A percentile compares a stretch with the other conserved stretches of the same genome.
Evolutionary conservation across 1,140 invertebrate genomes (phyloP).

Genomic region (Aphelenchoides fujianensis): DNA sequence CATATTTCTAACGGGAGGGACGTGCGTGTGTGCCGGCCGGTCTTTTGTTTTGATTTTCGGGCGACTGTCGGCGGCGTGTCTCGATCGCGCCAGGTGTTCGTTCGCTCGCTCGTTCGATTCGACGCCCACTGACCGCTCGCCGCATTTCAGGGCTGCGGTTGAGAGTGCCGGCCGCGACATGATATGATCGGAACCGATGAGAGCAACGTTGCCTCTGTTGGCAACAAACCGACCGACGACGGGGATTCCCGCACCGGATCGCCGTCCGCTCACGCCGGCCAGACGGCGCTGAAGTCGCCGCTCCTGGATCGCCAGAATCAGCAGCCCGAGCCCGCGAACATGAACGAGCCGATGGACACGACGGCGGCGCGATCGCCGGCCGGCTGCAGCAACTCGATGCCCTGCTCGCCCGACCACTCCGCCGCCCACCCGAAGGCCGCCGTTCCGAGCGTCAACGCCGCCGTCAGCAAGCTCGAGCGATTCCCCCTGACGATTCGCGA

Average conservation of each 20-base stretch:
- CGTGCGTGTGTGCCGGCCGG: too few species aligned
- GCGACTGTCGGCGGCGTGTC: too few species aligned
- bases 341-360: slow-evolving; percentile 8
- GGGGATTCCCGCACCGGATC: too few species aligned
- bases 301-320: slow-evolving; percentile 14
- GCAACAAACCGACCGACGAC: background rate
- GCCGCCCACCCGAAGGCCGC: background rate
- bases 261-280: too few species aligned
- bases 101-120: too few species aligned
- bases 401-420: slow-evolving; percentile 15
- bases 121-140: too few species aligned
- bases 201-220: background rate
- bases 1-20: too few species aligned
- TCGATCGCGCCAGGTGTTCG: too few species aligned
- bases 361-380: slow-evolving; percentile 1
- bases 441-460: background rate
- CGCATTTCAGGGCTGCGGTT: too few species aligned
- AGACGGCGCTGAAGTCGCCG: slow-evolving; percentile 12
- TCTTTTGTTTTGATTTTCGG: too few species aligned
- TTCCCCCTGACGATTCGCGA: slow-evolving; percentile 26
- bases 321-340: background rate
- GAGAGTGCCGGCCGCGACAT: too few species aligned
- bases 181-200: slow-evolving; percentile 2
- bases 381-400: slow-evolving; percentile 4
- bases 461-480: background rate